These are phyloP conservation scores for Lathamus discolor DNA, from an alignment of 2,113 vertebrate species.

Conservation along the genomic window DNA sequence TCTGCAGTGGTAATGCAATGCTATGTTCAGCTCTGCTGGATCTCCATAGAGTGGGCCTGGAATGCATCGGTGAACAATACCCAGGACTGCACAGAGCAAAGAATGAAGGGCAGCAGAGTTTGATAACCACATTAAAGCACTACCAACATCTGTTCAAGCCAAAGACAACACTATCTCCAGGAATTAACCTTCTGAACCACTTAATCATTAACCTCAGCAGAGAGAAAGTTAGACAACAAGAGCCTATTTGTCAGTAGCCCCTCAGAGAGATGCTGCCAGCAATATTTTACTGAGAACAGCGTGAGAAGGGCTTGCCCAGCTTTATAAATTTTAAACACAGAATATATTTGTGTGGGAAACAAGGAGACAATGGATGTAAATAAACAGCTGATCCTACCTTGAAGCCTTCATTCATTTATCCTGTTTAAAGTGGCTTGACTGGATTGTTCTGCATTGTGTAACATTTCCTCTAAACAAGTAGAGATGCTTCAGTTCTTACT, in stretches of 20 bases:
- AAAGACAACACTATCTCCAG: conserved; percentile 91
- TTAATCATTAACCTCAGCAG: conserved; percentile 93
- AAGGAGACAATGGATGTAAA: conserved; percentile 71
- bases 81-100: conserved; percentile 72
- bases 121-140: conserved; percentile 99
- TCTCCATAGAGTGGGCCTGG: conserved; percentile 88
- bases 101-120: conserved; percentile 90
- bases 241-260: conserved; percentile 90
- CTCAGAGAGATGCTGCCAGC: conserved; percentile 76
- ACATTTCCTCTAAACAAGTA: background rate
- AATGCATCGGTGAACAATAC: conserved; percentile 87
- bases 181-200: conserved; percentile 92
- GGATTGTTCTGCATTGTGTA: background rate
- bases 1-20: conserved; percentile 59
- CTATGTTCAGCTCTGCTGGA: conserved; percentile 80
- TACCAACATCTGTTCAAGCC: conserved; percentile 95
- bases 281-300: conserved; percentile 93
- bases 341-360: conserved; percentile 85
- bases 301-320: conserved; percentile 85
- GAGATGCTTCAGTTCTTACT: background rate
- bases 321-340: conserved; percentile 75
- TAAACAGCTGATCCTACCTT: conserved; percentile 73
- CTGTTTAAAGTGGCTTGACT: background rate
- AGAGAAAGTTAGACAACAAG: conserved; percentile 91
- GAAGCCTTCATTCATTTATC: background rate